Evolutionary conservation across 1,140 invertebrate genomes (phyloP), one percentile per base, ranked within the genome.

Genomic region (Sesamia nonagrioides): DNA sequence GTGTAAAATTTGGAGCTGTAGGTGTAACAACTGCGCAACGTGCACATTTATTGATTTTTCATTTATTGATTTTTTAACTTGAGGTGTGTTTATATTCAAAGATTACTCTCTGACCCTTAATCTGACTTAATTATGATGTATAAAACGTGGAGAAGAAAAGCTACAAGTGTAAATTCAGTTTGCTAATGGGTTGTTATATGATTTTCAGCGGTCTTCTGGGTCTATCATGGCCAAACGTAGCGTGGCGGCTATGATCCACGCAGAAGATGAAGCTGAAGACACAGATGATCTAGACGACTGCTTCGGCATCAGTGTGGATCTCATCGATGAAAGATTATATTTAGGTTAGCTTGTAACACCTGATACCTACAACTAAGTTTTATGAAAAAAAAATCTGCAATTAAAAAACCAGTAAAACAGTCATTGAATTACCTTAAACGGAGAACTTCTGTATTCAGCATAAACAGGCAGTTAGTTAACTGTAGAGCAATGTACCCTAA

Each of bases 291-390:
- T 84, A 7, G 91, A 92, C 52, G 88, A 90, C 45, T 86, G 89
- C 76, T 63, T 93, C 27, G 92, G 92, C 50, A 80, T 95, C n/a
- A 95, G 92, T 76, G 93, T 95, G 13, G 91, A 95, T 58, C 80
- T 88, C 82, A 97, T 98, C 81, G 97, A 97, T 88, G 94, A 96
- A 77, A 96, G 96, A 72, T 91, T 98, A 9, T 98, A 96, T 92
- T 92, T 98, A 56, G 97, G 97, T 96, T 93, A 86, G 79, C 40
- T 45, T 45, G 27, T 27, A 15, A 15, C 42, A 11, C 37, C 37
- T 8, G 9, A 40, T 54, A 52, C 6, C 15, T 17, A 54, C 50
- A 8, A 17, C 15, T 7, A 8, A 54, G 7, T 54, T 54, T 8
- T 40, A 1, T 40, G 37, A 40, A 0, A 40, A 40, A 40, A 40